Base-by-base conservation (phyloP, 2,888 invertebrate genomes). In the Pristionchus japonicus region DNA sequence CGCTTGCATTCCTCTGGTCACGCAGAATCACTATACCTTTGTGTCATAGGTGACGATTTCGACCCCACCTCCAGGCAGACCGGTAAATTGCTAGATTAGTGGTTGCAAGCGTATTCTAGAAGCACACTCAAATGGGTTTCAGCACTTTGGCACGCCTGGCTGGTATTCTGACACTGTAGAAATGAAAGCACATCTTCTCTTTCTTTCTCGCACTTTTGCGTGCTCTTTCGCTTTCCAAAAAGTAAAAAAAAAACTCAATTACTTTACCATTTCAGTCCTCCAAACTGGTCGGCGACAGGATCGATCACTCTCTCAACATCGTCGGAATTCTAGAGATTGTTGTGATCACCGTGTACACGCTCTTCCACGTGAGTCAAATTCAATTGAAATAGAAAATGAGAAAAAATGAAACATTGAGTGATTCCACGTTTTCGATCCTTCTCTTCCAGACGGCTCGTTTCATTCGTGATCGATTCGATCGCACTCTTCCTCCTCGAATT, bases 281-380 rank as follows among this genome's bases (percentile, higher is more conserved):
- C 1, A 40, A 31, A 31, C 23, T 34, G 13, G 47, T 49, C 80
- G n/a, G 20, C 43, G 47, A 47, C 6, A 17, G 1, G 43, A 23
- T 34, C 52, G 27, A 49, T 27, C 52, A 17, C 34, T 49, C 43
- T 17, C 27, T 83, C 31, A 20, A 34, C 49, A 83, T 52, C 34
- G 83, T 83, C 83, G 83, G 83, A 11, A 6, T 52, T 3, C 52
- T 47, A 13, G 83, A 83, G 52, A 83, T 47, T n/a, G 7, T 83
- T n/a, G 43, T 49, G 34, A 49, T 83, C 15, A 17, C 52, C 3
- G 11, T 47, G 31, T 83, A 83, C 83, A 34, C 52, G 31, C 23
- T 83, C 34, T 34, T 31, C 27, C 27, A 49, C 3, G 83, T 83
- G 9, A 27, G 74, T 11, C 1, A 61, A 20, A 57, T 57, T n/a